Base-by-base conservation (phyloP, 1,140 invertebrate species). In the Gryllus bimaculatus region DNA sequence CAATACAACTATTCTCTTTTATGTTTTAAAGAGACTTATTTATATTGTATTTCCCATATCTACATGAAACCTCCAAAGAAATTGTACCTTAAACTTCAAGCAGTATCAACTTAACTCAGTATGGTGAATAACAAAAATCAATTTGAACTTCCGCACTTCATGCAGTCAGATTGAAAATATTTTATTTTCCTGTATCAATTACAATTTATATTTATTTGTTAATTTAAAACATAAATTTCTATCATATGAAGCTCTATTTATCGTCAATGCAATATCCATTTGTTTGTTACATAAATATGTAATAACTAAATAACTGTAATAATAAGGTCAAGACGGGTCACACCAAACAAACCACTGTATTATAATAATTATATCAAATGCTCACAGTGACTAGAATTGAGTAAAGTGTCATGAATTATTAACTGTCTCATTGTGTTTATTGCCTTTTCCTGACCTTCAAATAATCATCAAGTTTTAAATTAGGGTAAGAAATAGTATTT, bases 231-330 rank as follows among this genome's bases (percentile, higher is more conserved):
- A 47, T n/a, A 12, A 20, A 75, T 75, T 20, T 20, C n/a, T 12
- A 20, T 20, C 48, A n/a, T 77, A 48, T 48, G 20, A 48, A 77
- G 47, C n/a, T 20, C 18, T 7, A 8, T 18, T 18, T 48, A 39
- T 39, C 26, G 1, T 39, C 26, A 39, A 39, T 39, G 26, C 26
- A 20, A 47, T 20, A 49, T 49, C 21, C 20, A 47, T 39, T 76
- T 79, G 79, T 77, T 78, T 79, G 76, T 79, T 79, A 77, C 73
- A 77, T 79, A 79, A 79, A 77, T 79, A 79, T 79, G 79, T 79
- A 77, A 76, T 77, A 76, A 79, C 48, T 79, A 79, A 77, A 79
- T 79, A 77, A 79, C 76, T 79, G 79, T 79, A 79, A 76, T 79
- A 79, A 79, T 79, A 77, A 77, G 79, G 79, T 49, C 79, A 77